Base-by-base conservation (phyloP, 2,797 vertebrate species). In the Hylomyscus alleni region DNA sequence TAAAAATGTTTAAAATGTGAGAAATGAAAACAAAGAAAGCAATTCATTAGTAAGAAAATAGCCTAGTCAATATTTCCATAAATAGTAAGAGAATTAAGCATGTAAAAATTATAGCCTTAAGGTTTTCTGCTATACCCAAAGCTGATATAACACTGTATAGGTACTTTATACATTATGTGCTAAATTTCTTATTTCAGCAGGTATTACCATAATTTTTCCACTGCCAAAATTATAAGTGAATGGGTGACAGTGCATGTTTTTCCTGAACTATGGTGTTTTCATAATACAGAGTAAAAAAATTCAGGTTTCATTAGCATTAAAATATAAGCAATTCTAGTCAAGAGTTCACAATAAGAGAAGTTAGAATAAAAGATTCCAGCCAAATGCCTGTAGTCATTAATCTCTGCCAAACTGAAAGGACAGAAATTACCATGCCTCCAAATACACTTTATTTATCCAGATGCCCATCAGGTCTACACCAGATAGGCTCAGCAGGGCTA, bases 361-460 rank as follows among this genome's bases (percentile, higher is more conserved):
- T 40, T 84, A 91, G 58, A 95, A 88, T 88, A 72, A 95, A 97
- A 73, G 44, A 94, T 89, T 90, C n/a, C 34, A 81, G 58, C 44
- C 13, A 93, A 93, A 90, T 78, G n/a, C 5, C 11, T 90, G 12
- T 52, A 72, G 50, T 91, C 77, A 91, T 96, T 97, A 94, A 92
- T 97, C 88, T 95, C 81, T 93, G 86, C 89, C 58, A 96, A 97
- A 12, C 52, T 81, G 26, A 95, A 96, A 96, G 34, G 56, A 95
- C 60, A 89, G 88, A 97, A 95, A 83, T 86, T 80, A 89, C 50
- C 69, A 54, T 95, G 37, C 81, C 40, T 98, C 54, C 86, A 96
- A 96, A 96, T 88, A 91, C 7, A 78, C 2, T 82, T 95, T 95
- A 95, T 96, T 96, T 97, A 95, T 97, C 72, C 89, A 47, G 60